These are phyloP conservation scores for Phenganax stokvisi DNA, from an alignment of 92 coral and sea anemone genomes.

Conservation along the genomic window DNA sequence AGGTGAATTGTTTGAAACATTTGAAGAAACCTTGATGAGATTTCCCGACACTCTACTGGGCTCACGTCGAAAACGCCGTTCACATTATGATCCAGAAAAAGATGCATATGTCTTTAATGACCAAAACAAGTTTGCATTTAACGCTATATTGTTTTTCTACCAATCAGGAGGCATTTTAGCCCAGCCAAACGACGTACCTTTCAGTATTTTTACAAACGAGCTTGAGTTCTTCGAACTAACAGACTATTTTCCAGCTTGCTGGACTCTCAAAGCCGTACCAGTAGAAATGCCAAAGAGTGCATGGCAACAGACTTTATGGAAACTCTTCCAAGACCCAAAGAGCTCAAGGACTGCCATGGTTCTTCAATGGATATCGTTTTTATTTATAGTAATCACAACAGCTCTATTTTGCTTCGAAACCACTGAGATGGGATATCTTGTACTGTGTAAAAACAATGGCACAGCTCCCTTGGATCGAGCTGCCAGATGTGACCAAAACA, in stretches of 20 bases:
- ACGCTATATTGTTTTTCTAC: constrained; percentile 86
- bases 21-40: constrained; percentile 80
- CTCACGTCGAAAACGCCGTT: constrained; percentile 58
- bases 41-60: constrained; percentile 89
- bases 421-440: constrained; percentile 7
- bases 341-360: constrained; percentile 25
- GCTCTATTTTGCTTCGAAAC: constrained; percentile 34
- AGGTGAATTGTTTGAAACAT: constrained; percentile 88
- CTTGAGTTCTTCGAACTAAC: constrained; percentile 69
- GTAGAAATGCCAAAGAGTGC: constrained; percentile 22
- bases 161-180: constrained; percentile 89
- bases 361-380: constrained; percentile 16
- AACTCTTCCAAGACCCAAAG: constrained; percentile 32
- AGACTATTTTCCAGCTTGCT: constrained; percentile 34
- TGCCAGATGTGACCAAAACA: constrained; percentile 11
- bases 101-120: constrained; percentile 58
- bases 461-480: constrained; percentile 11
- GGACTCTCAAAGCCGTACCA: constrained; percentile 31
- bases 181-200: constrained; percentile 73
- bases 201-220: constrained; percentile 58
- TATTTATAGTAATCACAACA: constrained; percentile 13
- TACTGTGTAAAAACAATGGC: constrained; percentile 19
- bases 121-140: constrained; percentile 71
- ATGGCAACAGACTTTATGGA: constrained; percentile 30
- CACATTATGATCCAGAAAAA: constrained; percentile 53